A percentile compares a stretch with the other conserved stretches of the same genome.
phyloP scores from a whole-genome alignment of 2,113 vertebrate genomes.

The Oostethus manadensis region DNA sequence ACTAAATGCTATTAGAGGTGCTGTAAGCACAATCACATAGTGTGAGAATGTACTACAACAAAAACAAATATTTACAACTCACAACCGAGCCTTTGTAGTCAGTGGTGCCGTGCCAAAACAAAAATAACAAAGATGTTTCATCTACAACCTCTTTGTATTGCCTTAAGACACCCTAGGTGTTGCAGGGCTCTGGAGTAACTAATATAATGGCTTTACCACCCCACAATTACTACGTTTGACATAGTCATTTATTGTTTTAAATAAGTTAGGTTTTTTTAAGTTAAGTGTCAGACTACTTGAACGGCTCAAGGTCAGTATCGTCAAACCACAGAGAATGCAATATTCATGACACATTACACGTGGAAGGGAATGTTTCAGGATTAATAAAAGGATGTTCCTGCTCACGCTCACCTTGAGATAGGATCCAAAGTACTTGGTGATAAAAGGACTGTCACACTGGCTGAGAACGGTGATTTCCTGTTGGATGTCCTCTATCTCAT shows the following conservation, averaged over 20 bases:
- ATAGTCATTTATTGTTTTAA: neutral
- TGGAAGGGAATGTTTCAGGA: neutral
- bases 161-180: neutral
- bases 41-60: slow-evolving; percentile 22
- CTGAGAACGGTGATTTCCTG: slow-evolving; percentile 99
- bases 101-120: neutral
- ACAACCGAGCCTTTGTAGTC: slow-evolving; percentile 9
- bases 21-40: slow-evolving; percentile 36
- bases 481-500: slow-evolving; percentile 98
- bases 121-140: slow-evolving; percentile 1
- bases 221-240: neutral
- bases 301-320: neutral
- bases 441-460: slow-evolving; percentile 96
- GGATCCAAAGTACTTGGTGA: slow-evolving; percentile 97
- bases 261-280: too few relatives aligned
- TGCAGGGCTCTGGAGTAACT: neutral
- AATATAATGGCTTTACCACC: neutral
- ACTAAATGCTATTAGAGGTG: slow-evolving; percentile 38
- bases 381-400: neutral
- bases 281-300: neutral
- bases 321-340: neutral
- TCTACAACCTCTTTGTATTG: neutral
- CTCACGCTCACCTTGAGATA: slow-evolving; percentile 88
- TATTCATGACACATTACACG: neutral
- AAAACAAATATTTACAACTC: slow-evolving; percentile 17